phyloP scores from a whole-genome alignment of 2,888 invertebrate species.

The Tipula confusa region DNA sequence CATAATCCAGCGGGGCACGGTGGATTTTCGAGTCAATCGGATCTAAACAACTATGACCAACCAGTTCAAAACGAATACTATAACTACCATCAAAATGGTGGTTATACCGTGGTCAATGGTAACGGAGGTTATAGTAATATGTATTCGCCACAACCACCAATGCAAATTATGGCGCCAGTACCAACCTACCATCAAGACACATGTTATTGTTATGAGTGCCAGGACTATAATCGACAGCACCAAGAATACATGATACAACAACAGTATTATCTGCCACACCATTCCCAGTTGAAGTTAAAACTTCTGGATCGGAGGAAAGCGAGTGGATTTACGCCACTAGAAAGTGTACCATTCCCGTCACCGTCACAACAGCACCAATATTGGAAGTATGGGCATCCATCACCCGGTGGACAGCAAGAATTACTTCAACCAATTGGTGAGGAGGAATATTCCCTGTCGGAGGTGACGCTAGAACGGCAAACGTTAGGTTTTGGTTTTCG shows the following conservation, averaged over 20 bases:
- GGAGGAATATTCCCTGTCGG: constrained; percentile 44
- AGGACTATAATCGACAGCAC: constrained; percentile 43
- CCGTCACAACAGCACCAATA: constrained; percentile 34
- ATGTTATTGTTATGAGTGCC: constrained; percentile 49
- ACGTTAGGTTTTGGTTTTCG: constrained; percentile 96
- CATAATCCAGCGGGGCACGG: constrained; percentile 32
- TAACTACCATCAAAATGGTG: constrained; percentile 31
- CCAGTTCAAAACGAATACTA: constrained; percentile 32
- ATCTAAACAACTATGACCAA: constrained; percentile 35
- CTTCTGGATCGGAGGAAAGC: constrained; percentile 40
- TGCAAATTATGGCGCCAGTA: constrained; percentile 39
- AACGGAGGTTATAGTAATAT: constrained; percentile 36
- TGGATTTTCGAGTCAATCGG: constrained; percentile 32
- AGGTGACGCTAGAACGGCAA: constrained; percentile 77
- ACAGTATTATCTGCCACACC: constrained; percentile 33
- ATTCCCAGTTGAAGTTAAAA: constrained; percentile 33
- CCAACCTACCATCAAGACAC: constrained; percentile 46
- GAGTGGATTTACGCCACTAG: constrained; percentile 45
- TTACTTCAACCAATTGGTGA: constrained; percentile 33
- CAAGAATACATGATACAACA: constrained; percentile 35
- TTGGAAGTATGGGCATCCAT: constrained; percentile 39
- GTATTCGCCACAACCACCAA: constrained; percentile 37
- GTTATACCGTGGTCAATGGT: constrained; percentile 33
- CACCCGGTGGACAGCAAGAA: constrained; percentile 32
- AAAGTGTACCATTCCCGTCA: constrained; percentile 31